Base-by-base conservation (phyloP, 2,888 invertebrate genomes). In the Eilema griseolum region DNA sequence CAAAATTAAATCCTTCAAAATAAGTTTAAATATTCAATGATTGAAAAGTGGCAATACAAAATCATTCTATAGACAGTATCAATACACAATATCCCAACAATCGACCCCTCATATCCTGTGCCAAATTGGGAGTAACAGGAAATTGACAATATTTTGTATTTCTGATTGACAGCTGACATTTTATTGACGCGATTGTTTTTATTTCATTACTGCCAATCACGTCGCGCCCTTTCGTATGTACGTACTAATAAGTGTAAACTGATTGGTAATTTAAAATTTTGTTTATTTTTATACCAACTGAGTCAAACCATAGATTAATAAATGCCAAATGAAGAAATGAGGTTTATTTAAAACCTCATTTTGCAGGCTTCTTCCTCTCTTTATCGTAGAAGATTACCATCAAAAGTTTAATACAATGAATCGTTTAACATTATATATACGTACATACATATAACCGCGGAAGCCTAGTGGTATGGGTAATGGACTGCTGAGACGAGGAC, bases 81-180 rank as follows among this genome's bases (percentile, higher is more conserved):
- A 74, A 73, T 73, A 75, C 66, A 78, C 77, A 79, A 23, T 76
- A 76, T 80, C 69, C 80, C 77, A 85, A 86, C 82, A 88, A 84
- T 84, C 86, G 82, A 84, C 81, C 82, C 83, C 73, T 75, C 71
- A 86, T 86, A 85, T 90, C 90, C 90, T 85, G 71, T 80, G 75
- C 77, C 78, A 83, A 88, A 89, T 88, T 87, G 83, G 83, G 79
- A 77, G 71, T 76, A 77, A 75, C 59, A 61, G 87, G 86, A 87
- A 86, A 90, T 89, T 86, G 89, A 79, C 87, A 87, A 89, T 87
- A 89, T 89, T 89, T 84, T 81, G 78, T 75, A 74, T 75, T 76
- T 75, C 76, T 80, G 81, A 83, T 85, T 85, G 83, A 84, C 81
- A 84, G 71, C 68, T 71, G 80, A 81, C 46, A 84, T 85, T 69